Conservation (phyloP, 2,113 vertebrate genomes). For the Lethenteron camtschaticum region DNA sequence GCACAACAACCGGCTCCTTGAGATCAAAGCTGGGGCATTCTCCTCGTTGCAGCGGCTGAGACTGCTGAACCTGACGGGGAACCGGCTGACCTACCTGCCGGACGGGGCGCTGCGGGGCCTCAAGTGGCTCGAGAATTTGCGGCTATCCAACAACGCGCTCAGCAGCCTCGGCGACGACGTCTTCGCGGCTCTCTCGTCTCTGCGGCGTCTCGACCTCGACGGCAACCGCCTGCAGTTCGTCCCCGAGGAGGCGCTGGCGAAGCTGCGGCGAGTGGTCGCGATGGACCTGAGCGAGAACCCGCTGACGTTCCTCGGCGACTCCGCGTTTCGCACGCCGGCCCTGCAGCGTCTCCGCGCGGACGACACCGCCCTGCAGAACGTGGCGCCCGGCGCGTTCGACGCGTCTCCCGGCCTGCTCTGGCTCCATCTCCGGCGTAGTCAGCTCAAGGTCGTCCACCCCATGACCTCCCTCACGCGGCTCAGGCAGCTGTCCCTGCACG, state of each 20-base stretch:
- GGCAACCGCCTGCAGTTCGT: conserved; percentile 72
- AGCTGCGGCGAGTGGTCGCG: conserved; percentile 22
- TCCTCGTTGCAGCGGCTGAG: conserved; percentile 48
- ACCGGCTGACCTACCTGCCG: conserved; percentile 61
- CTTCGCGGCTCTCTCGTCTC: conserved; percentile 46
- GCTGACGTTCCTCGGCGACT: conserved; percentile 52
- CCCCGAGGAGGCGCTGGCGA: conserved; percentile 45
- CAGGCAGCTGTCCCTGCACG: conserved; percentile 31
- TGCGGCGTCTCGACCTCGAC: conserved; percentile 56
- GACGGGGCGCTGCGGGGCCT: conserved; percentile 78
- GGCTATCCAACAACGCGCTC: conserved; percentile 57
- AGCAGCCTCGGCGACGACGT: conserved; percentile 54
- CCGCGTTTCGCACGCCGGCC: conserved; percentile 42
- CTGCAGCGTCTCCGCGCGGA: conserved; percentile 54
- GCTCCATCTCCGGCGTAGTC: conserved; percentile 53
- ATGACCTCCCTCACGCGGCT: conserved; percentile 28
- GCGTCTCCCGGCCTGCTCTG: conserved; percentile 34
- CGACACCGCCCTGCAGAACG: conserved; percentile 54
- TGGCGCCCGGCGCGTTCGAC: conserved; percentile 35
- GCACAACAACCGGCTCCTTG: conserved; percentile 45
- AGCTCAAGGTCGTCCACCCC: conserved; percentile 42
- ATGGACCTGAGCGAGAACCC: conserved; percentile 69
- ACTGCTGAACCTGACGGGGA: conserved; percentile 46
- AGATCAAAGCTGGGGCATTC: conserved; percentile 64
- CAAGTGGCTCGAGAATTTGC: conserved; percentile 30